Percentiles rank a stretch among this genome's conserved stretches.
Conservation (phyloP, 2,113 vertebrate genomes). For the Conger conger region DNA sequence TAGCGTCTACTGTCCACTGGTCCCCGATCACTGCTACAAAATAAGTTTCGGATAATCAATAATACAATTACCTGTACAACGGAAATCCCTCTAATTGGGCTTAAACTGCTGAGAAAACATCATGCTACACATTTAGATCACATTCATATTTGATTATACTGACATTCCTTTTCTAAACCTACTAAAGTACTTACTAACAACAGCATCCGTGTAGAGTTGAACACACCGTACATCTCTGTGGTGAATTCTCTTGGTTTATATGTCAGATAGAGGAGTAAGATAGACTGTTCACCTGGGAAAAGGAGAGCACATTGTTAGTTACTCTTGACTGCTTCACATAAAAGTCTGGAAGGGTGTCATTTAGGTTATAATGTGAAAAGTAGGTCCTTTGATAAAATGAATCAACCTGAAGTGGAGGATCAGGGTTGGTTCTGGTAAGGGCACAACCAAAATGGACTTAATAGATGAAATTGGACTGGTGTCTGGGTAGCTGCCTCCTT, state of each 20-base stretch:
- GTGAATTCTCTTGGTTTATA: slow-evolving; percentile 55
- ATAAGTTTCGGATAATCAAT: neutral
- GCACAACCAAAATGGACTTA: neutral
- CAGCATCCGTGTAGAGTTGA: slow-evolving; percentile 51
- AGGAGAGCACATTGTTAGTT: neutral
- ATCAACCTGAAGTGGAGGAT: neutral
- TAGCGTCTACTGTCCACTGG: too few relatives aligned
- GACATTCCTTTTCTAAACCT: neutral
- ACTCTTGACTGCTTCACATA: neutral
- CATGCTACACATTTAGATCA: neutral
- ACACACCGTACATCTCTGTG: slow-evolving; percentile 51
- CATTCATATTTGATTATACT: neutral
- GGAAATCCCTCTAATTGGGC: neutral
- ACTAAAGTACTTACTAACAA: slow-evolving; percentile 45
- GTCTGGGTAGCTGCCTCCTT: neutral
- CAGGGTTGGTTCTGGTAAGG: neutral
- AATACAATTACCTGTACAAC: neutral
- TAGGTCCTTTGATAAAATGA: neutral
- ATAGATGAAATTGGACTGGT: neutral
- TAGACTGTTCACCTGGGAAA: slow-evolving; percentile 46
- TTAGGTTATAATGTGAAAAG: neutral
- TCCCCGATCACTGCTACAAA: neutral
- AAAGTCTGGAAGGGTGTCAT: neutral
- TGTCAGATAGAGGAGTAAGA: slow-evolving; percentile 54
- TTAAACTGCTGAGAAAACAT: neutral